Base-by-base conservation (phyloP, 2,888 invertebrate genomes). In the Nezara viridula region DNA sequence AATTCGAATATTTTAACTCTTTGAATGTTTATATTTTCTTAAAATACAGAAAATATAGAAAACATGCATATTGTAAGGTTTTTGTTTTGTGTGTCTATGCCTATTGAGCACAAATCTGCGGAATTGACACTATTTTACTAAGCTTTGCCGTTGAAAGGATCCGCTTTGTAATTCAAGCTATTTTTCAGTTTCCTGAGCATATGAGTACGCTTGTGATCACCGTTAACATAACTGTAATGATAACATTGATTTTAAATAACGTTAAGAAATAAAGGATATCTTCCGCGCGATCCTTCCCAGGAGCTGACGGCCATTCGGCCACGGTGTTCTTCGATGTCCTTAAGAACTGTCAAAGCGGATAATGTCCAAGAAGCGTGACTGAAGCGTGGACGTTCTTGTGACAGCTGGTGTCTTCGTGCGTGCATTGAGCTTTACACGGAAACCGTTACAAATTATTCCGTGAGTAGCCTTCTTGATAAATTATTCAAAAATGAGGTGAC, bases 351-450 rank as follows among this genome's bases (percentile, higher is more conserved):
- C 66, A 73, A 73, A 73, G 66, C 66, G 66, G 66, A 37, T 73
- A 73, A 73, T 73, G 66, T 7, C 66, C 66, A 37, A 73, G 37
- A 73, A 32, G 66, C 66, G 66, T 73, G 66, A 73, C 66, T 73
- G 66, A 73, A 73, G 66, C 66, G 32, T 73, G 66, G 37, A 37
- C 9, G 7, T 7, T 37, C 6, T 37, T 37, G 32, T 73, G 66
- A 73, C 66, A 73, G 66, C 66, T 73, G 66, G 66, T 73, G 66
- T 73, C 66, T 73, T 73, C 66, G 66, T 73, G 66, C 66, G 66
- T 73, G 66, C 66, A 73, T 9, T 73, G 3, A 21, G 32, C 66
- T 73, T 37, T 37, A 73, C 66, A 73, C 66, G 66, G 14, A 73
- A 73, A 73, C 66, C 66, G 66, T 73, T 73, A 73, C 66, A 73